Evolutionary conservation across 2,113 vertebrate genomes (phyloP).

Genomic region (Greenwoodochromis staneri): DNA sequence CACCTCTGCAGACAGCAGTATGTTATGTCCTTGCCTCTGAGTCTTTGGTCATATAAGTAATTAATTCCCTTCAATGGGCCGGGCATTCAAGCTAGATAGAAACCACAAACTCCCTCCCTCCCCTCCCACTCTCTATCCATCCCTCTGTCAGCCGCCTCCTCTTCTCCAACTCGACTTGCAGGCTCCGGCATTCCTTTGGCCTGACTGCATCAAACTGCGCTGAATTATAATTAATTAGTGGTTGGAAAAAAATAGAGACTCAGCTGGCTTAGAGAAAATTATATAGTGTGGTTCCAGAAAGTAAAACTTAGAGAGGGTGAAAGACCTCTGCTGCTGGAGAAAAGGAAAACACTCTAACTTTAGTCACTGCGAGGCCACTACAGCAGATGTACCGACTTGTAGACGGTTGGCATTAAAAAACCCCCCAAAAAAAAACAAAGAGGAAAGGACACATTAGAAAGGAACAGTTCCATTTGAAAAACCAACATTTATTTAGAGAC

Average conservation of each 20-base stretch:
- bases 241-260: slow-evolving; percentile 74
- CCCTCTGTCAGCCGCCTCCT: slow-evolving; percentile 11
- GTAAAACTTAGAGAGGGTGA: slow-evolving; percentile 50
- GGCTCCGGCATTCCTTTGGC: slow-evolving; percentile 70
- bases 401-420: not conserved
- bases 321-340: slow-evolving; percentile 49
- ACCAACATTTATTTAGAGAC: not conserved
- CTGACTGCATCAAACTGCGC: slow-evolving; percentile 70
- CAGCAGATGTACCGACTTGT: not conserved
- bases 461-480: not conserved
- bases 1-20: slow-evolving; percentile 3
- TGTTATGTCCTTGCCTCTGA: not conserved
- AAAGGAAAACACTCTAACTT: slow-evolving; percentile 38
- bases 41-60: slow-evolving; percentile 14
- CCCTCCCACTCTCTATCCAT: not conserved
- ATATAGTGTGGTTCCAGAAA: slow-evolving; percentile 68
- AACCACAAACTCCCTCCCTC: slow-evolving; percentile 12
- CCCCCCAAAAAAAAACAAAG: not conserved
- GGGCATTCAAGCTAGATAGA: not conserved
- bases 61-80: slow-evolving; percentile 18
- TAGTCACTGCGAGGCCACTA: not conserved
- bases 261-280: slow-evolving; percentile 71
- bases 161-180: slow-evolving; percentile 40
- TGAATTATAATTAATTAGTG: slow-evolving; percentile 74
- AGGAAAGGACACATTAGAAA: not conserved